Evolutionary conservation across 2,888 invertebrate genomes (phyloP).

Genomic region (Drosophila fungiperda): DNA sequence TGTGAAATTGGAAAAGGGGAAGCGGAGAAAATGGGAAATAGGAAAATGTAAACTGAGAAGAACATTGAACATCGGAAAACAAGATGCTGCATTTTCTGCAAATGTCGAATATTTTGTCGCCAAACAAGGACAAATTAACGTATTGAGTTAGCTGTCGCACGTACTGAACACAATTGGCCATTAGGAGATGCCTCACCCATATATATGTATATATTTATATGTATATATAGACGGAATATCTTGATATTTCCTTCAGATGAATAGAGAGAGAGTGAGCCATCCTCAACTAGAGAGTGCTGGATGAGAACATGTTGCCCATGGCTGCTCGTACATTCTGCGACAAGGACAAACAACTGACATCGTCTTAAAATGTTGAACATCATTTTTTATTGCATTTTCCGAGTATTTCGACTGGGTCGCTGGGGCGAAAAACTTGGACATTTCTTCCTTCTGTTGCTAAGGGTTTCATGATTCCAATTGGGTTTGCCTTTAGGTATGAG

Average conservation of each 20-base stretch:
- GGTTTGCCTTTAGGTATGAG: slow-evolving; percentile 8
- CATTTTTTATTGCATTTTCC: slow-evolving; percentile 68
- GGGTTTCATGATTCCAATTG: slow-evolving; percentile 42
- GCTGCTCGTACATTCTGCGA: slow-evolving; percentile 46
- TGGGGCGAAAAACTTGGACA: slow-evolving; percentile 37
- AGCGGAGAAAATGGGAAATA: neutral
- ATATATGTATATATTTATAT: neutral
- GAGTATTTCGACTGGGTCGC: slow-evolving; percentile 46
- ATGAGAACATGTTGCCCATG: slow-evolving; percentile 53
- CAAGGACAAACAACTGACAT: slow-evolving; percentile 67
- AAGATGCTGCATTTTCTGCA: slow-evolving; percentile 48
- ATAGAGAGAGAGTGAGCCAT: slow-evolving; percentile 19
- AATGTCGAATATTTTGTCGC: slow-evolving; percentile 63
- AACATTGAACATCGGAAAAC: slow-evolving; percentile 19
- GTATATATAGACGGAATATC: slow-evolving; percentile 14
- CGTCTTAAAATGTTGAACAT: slow-evolving; percentile 69
- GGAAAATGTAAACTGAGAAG: slow-evolving; percentile 27
- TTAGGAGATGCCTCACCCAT: slow-evolving; percentile 56
- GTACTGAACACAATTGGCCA: slow-evolving; percentile 66
- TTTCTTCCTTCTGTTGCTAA: slow-evolving; percentile 27
- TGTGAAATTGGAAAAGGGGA: neutral
- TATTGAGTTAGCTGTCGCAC: slow-evolving; percentile 64
- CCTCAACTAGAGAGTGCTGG: neutral
- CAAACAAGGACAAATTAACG: slow-evolving; percentile 69
- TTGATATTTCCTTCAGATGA: slow-evolving; percentile 47